phyloP scores from a whole-genome alignment of 35 echinoderm and acorn worm genomes.

The Chiridota heheva region DNA sequence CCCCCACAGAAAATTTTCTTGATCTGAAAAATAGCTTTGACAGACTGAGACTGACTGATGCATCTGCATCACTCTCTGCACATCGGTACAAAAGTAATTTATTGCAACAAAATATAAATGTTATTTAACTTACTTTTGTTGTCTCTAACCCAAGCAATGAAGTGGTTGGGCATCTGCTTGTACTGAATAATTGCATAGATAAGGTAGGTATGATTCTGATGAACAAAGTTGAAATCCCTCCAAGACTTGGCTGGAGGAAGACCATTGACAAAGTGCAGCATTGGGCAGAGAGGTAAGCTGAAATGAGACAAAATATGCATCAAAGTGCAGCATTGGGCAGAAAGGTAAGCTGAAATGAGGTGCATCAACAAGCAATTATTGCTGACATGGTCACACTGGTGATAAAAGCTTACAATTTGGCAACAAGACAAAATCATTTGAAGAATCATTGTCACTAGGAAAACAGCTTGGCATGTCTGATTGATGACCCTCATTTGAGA shows the following conservation, averaged over 20 bases:
- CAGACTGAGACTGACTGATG: no score
- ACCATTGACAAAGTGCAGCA: constrained; percentile 79
- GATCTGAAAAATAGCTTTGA: no score
- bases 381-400: background rate
- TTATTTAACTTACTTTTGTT: constrained; percentile 62
- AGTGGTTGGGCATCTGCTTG: constrained; percentile 72
- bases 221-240: constrained; percentile 29
- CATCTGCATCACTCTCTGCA: no score
- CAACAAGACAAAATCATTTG: background rate
- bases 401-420: no score
- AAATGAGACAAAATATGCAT: constrained; percentile 26
- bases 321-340: constrained; percentile 81
- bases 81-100: no score
- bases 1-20: no score
- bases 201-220: constrained; percentile 37
- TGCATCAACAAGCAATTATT: background rate
- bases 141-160: constrained; percentile 76
- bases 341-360: constrained; percentile 58
- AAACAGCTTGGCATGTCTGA: background rate
- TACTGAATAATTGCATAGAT: constrained; percentile 75
- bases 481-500: background rate
- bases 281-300: constrained; percentile 74
- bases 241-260: constrained; percentile 21
- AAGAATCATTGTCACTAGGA: background rate
- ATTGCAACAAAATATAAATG: no score